Evolutionary conservation across 2,888 invertebrate species (phyloP), one percentile per base, ranked within the genome.

Genomic region (Microdon myrmicae): DNA sequence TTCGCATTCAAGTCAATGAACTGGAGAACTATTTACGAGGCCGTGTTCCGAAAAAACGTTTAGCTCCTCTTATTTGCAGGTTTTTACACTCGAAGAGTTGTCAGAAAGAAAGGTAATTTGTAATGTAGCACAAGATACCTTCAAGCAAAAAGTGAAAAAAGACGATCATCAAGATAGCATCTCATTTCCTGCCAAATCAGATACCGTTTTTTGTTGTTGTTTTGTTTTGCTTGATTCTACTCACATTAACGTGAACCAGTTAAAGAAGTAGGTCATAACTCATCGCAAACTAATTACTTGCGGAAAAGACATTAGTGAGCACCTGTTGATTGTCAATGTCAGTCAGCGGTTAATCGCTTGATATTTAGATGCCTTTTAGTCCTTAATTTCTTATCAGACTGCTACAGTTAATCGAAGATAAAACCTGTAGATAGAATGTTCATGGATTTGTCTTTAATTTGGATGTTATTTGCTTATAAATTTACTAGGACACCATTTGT

Each of bases 101-200:
- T n/a, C n/a, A n/a, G n/a, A n/a, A n/a, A n/a, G n/a, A n/a, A 29
- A 6, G 10, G 6, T n/a, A 45, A 45, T 34, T 45, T 53, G 19
- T 10, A 32, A 23, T 20, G n/a, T n/a, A n/a, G n/a, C n/a, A n/a
- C n/a, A 20, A 35, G 16, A 44, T 39, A 39, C 22, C 22, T 32
- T 22, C 19, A 9, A 19, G 9, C 7, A n/a, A 8, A 38, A 6
- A 13, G 3, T 34, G 13, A 22, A 14, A 22, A n/a, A 28, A 16
- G 25, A 17, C n/a, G n/a, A n/a, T n/a, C n/a, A n/a, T n/a, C n/a
- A 14, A 35, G 35, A 48, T 51, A 47, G 31, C 64, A 58, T 56
- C 45, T 35, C 45, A 58, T 53, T 64, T 58, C 64, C 64, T 58
- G 56, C 26, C 41, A 41, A 47, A 38, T 48, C 25, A 22, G 10